These are phyloP conservation scores for Pelodytes ibericus DNA, from an alignment of 2,797 vertebrate genomes.

Conservation along the genomic window DNA sequence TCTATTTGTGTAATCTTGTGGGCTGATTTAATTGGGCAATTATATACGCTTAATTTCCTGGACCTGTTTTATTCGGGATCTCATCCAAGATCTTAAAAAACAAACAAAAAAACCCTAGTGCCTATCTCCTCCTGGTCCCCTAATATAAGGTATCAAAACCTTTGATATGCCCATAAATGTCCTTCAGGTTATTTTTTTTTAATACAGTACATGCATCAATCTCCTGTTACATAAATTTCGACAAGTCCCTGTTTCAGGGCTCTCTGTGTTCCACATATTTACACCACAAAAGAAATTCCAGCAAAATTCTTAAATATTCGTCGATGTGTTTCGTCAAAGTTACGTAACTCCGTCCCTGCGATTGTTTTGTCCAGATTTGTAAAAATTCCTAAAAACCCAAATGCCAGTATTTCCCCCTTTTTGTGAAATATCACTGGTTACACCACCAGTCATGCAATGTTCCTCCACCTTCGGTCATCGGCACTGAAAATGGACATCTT, in stretches of 20 bases:
- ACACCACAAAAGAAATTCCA: constrained; percentile 24
- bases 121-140: not conserved
- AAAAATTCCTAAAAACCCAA: not conserved
- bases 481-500: not conserved
- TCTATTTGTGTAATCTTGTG: too few relatives aligned
- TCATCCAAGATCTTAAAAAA: not conserved
- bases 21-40: not conserved
- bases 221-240: not conserved
- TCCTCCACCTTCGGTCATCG: not conserved
- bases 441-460: constrained; percentile 20
- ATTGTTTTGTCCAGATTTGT: not conserved
- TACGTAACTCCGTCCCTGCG: not conserved
- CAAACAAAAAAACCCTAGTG: not conserved
- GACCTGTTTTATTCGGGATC: not conserved
- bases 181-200: not conserved
- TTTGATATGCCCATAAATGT: not conserved
- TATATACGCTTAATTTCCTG: not conserved
- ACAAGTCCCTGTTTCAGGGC: not conserved
- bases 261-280: constrained; percentile 32
- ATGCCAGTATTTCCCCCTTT: not conserved
- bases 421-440: not conserved
- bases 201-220: constrained; percentile 14
- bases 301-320: constrained; percentile 8
- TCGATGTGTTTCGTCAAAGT: not conserved
- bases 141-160: not conserved